Evolutionary conservation across 1,140 invertebrate genomes (phyloP).

Genomic region (Thaumatotibia leucotreta): DNA sequence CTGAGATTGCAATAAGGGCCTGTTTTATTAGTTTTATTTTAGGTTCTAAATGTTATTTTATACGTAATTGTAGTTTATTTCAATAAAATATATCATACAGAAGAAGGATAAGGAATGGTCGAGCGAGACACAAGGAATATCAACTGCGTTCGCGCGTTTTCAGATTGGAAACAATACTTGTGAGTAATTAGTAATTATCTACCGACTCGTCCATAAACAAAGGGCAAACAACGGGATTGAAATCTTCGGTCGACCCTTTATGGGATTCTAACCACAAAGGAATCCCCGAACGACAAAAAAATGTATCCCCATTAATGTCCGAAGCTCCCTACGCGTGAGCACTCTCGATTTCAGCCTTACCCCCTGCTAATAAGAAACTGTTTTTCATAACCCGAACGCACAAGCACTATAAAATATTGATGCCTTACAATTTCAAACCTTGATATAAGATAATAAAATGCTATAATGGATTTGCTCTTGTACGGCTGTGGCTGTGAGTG

Average conservation of each 20-base stretch:
- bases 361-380: conserved; percentile 31
- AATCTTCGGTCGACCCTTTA: conserved; percentile 23
- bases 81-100: no score
- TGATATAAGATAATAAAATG: conserved; percentile 68
- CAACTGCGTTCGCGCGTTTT: neutral
- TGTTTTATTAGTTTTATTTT: no score
- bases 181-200: conserved; percentile 14
- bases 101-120: no score
- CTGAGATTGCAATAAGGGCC: no score
- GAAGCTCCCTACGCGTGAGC: conserved; percentile 29
- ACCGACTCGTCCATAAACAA: conserved; percentile 27
- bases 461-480: conserved; percentile 62
- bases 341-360: conserved; percentile 48
- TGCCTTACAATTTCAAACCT: conserved; percentile 55
- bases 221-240: conserved; percentile 31
- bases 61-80: no score
- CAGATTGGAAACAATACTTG: conserved; percentile 8
- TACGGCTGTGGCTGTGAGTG: conserved; percentile 39
- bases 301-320: conserved; percentile 60
- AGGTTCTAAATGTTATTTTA: no score
- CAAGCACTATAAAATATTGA: conserved; percentile 36
- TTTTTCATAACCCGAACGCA: conserved; percentile 32
- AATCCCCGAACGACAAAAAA: conserved; percentile 47
- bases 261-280: conserved; percentile 53
- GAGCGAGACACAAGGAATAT: neutral